Conservation (phyloP, 2,888 invertebrate genomes). For the Theodoxus fluviatilis region DNA sequence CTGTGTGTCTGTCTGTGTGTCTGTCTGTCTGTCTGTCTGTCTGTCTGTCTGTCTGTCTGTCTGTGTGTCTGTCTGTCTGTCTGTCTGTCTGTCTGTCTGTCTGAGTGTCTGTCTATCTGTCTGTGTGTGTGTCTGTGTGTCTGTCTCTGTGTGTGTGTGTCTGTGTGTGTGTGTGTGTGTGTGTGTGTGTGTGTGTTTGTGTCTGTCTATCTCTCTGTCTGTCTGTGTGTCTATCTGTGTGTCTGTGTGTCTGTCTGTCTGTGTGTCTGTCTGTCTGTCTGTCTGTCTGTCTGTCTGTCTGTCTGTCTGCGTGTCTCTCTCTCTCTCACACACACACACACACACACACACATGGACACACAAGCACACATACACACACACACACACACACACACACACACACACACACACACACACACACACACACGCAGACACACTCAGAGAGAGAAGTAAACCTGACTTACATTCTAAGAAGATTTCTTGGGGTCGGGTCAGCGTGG, state of each 20-base stretch:
- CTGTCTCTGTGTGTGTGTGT: not conserved
- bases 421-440: not conserved
- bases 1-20: constrained; percentile 10
- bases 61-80: constrained; percentile 12
- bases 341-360: not conserved
- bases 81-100: not conserved
- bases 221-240: not conserved
- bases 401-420: constrained; percentile 7
- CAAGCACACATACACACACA: not conserved
- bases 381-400: not conserved
- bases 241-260: not conserved
- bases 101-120: constrained; percentile 3
- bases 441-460: not conserved
- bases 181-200: not conserved
- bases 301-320: not conserved
- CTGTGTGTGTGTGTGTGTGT: constrained; percentile 13
- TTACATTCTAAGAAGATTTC: not conserved
- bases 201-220: not conserved
- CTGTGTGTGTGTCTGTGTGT: constrained; percentile 16
- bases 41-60: not conserved
- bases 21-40: constrained; percentile 5
- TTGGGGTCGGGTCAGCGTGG: no score
- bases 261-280: not conserved
- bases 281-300: not conserved
- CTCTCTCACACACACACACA: not conserved